phyloP scores from a whole-genome alignment of 2,797 vertebrate genomes.

The Propithecus perrieri region DNA sequence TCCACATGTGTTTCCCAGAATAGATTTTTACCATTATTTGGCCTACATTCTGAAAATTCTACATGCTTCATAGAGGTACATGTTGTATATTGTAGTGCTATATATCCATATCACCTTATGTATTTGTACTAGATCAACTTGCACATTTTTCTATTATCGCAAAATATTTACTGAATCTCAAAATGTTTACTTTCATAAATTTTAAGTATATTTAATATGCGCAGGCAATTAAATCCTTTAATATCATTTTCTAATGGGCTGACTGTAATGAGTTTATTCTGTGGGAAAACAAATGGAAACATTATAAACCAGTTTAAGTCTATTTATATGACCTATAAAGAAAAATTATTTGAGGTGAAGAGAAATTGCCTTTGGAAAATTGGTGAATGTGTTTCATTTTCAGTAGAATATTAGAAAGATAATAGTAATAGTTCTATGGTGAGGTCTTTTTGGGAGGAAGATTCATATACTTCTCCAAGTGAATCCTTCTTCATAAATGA shows the following conservation, averaged over 20 bases:
- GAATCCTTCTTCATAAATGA: slow-evolving; percentile 40
- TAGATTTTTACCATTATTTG: slow-evolving; percentile 5
- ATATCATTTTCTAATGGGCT: slow-evolving; percentile 68
- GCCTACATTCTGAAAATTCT: neutral
- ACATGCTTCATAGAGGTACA: neutral
- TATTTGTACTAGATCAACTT: neutral
- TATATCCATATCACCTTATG: neutral
- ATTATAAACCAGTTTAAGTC: slow-evolving; percentile 64
- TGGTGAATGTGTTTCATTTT: slow-evolving; percentile 49
- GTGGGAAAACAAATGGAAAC: slow-evolving; percentile 69
- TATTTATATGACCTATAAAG: slow-evolving; percentile 62
- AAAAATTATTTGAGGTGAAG: slow-evolving; percentile 65
- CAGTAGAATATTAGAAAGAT: slow-evolving; percentile 45
- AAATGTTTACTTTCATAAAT: slow-evolving; percentile 70
- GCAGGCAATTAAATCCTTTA: slow-evolving; percentile 74
- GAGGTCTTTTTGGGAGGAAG: neutral
- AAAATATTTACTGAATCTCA: slow-evolving; percentile 63
- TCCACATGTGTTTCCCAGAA: neutral
- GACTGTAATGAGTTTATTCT: slow-evolving; percentile 73
- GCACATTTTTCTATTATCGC: slow-evolving; percentile 44
- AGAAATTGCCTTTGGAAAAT: slow-evolving; percentile 71
- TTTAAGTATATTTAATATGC: slow-evolving; percentile 76
- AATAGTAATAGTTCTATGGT: slow-evolving; percentile 31
- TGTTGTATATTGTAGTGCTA: neutral
- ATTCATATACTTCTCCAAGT: slow-evolving; percentile 36